Evolutionary conservation across 2,113 vertebrate species (phyloP), one percentile per base, ranked within the genome.

Genomic region (Plecturocebus donacophilus): DNA sequence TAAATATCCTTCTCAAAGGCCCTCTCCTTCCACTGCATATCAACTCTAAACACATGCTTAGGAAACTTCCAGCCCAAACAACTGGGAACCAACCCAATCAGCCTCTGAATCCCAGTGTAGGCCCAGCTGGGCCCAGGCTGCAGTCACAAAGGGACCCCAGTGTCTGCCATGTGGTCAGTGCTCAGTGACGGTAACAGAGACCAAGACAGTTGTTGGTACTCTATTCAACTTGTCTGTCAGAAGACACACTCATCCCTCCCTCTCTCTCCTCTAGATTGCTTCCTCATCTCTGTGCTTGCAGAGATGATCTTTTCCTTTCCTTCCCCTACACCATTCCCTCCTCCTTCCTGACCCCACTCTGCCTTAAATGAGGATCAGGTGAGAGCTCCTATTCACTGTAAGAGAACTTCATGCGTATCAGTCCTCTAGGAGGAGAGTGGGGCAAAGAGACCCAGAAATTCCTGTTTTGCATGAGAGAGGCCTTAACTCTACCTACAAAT

Each of bases 1-100:
- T 80, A 95, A 80, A 56, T 32, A 58, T 42, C 58, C 61, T 95
- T 91, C 86, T 85, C 71, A 88, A 95, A 97, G 66, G 10, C 11
- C 21, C 30, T 88, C 42, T 83, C 86, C 38, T 73, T 27, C 13
- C 1, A 6, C 61, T 30, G 73, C 23, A 35, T 27, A 76, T 32
- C 83, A n/a, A 52, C 14, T 80, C 73, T 86, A 66, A 94, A 79
- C 66, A 97, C 92, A 66, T 77, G 8, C 56, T 47, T 35, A 61
- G 20, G 35, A 8, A 7, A 58, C 21, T 75, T 30, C 64, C 10
- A 95, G 42, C 4, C 76, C 32, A 52, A 52, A 52, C 30, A 75
- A n/a, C n/a, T 61, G 38, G 23, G 94, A 58, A 35, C 61, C 61
- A 64, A 71, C 7, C 8, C 42, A 83, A 52, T 5, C 1, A 87